Evolutionary conservation across 2,113 vertebrate genomes (phyloP).

Genomic region (Callospermophilus lateralis): DNA sequence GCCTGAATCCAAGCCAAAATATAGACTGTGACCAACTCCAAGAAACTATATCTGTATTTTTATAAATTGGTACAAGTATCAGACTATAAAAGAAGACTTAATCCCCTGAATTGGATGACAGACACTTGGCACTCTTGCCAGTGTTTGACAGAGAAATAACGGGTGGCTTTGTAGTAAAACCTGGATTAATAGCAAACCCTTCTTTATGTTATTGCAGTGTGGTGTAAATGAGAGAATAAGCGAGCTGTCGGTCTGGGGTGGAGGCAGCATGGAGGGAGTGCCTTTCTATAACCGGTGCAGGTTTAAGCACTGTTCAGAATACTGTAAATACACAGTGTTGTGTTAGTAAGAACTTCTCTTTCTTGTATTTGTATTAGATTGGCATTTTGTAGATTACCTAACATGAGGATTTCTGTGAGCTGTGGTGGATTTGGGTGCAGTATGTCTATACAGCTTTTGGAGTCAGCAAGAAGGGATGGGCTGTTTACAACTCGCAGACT

Average conservation of each 20-base stretch:
- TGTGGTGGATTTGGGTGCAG: slow-evolving; percentile 72
- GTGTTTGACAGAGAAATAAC: slow-evolving; percentile 90
- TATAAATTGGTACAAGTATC: slow-evolving; percentile 91
- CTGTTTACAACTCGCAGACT: slow-evolving; percentile 78
- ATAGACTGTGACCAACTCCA: slow-evolving; percentile 88
- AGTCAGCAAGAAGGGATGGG: slow-evolving; percentile 76
- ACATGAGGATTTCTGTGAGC: slow-evolving; percentile 84
- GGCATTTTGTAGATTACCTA: slow-evolving; percentile 83
- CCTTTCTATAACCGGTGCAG: slow-evolving; percentile 79
- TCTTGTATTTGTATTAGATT: slow-evolving; percentile 84
- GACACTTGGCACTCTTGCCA: slow-evolving; percentile 88
- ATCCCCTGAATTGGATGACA: slow-evolving; percentile 90
- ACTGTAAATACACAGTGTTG: slow-evolving; percentile 87
- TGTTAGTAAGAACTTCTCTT: slow-evolving; percentile 85
- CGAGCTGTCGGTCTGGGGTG: slow-evolving; percentile 84
- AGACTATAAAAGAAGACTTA: slow-evolving; percentile 90
- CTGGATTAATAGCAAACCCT: slow-evolving; percentile 91
- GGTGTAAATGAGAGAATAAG: slow-evolving; percentile 89
- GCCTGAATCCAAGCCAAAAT: slow-evolving; percentile 88
- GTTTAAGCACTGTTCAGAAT: slow-evolving; percentile 85
- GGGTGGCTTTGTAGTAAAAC: slow-evolving; percentile 90
- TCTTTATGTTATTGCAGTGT: slow-evolving; percentile 90
- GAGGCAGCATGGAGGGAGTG: background rate
- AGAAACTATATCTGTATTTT: slow-evolving; percentile 92
- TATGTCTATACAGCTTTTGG: slow-evolving; percentile 81